Percentiles rank a stretch among this genome's conserved stretches.
Evolutionary conservation across 2,888 invertebrate species (phyloP).

Genomic region (Meandrusa payeni): DNA sequence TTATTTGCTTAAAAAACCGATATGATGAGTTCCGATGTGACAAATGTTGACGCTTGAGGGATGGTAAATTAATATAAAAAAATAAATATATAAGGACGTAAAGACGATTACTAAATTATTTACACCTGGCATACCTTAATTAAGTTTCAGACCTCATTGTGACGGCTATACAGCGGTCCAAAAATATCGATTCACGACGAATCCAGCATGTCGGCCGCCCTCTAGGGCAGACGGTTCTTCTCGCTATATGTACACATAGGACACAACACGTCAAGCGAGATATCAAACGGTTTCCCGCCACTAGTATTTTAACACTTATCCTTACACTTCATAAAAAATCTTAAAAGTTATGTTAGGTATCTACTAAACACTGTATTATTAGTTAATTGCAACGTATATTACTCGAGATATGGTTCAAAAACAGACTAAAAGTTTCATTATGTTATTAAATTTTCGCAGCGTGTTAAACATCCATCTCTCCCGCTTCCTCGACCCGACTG

Average conservation of each 20-base stretch:
- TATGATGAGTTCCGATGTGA: too few species aligned
- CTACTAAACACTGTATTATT: slow-evolving; percentile 37
- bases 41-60: slow-evolving; percentile 10
- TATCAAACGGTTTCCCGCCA: slow-evolving; percentile 80
- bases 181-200: slow-evolving; percentile 79
- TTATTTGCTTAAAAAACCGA: too few species aligned
- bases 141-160: slow-evolving; percentile 72
- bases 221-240: slow-evolving; percentile 75
- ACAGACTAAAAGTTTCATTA: slow-evolving; percentile 69
- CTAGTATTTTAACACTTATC: slow-evolving; percentile 67
- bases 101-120: slow-evolving; percentile 45
- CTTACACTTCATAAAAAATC: slow-evolving; percentile 37
- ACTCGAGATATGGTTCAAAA: slow-evolving; percentile 53
- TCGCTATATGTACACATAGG: slow-evolving; percentile 76
- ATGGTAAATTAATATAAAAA: neutral
- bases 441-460: slow-evolving; percentile 43
- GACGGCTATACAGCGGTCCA: slow-evolving; percentile 72
- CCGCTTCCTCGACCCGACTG: slow-evolving; percentile 72
- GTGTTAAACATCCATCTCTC: slow-evolving; percentile 53
- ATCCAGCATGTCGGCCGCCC: slow-evolving; percentile 79
- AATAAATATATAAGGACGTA: slow-evolving; percentile 9
- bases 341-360: slow-evolving; percentile 29
- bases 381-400: slow-evolving; percentile 35
- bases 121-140: slow-evolving; percentile 72
- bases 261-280: slow-evolving; percentile 79